phyloP scores from a whole-genome alignment of 2,797 vertebrate species.

The Pseudochirops corinnae region DNA sequence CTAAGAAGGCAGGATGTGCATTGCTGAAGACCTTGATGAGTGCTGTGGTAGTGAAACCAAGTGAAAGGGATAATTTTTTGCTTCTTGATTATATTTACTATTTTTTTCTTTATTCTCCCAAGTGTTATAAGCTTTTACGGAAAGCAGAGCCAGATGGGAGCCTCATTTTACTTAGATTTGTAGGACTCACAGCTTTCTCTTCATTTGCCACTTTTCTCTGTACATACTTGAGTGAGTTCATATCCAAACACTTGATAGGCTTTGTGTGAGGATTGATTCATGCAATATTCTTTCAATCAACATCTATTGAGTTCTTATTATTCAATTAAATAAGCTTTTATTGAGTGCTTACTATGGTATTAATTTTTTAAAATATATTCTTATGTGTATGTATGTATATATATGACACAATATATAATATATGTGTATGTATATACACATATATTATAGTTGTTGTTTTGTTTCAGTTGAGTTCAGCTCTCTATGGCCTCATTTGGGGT shows the following conservation, averaged over 20 bases:
- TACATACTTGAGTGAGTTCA: neutral
- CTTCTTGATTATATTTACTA: neutral
- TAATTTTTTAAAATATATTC: neutral
- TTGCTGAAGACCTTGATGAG: neutral
- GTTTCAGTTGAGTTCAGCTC: neutral
- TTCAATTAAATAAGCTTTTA: neutral
- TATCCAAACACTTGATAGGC: neutral
- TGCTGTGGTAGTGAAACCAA: neutral
- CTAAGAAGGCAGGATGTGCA: neutral
- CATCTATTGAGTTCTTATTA: neutral
- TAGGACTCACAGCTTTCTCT: neutral
- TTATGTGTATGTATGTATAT: neutral
- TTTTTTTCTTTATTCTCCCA: neutral
- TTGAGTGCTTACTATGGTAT: neutral
- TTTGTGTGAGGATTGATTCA: neutral
- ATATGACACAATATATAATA: neutral
- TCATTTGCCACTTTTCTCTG: slow-evolving; percentile 5
- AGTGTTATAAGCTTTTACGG: neutral
- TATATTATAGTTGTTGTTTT: neutral
- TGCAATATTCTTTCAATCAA: neutral
- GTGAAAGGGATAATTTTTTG: neutral
- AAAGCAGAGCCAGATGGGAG: neutral
- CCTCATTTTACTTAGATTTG: neutral
- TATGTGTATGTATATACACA: neutral
- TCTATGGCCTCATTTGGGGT: neutral